These are phyloP conservation scores for Drosophila biarmipes DNA, from an alignment of 1,140 invertebrate species.

Conservation along the genomic window DNA sequence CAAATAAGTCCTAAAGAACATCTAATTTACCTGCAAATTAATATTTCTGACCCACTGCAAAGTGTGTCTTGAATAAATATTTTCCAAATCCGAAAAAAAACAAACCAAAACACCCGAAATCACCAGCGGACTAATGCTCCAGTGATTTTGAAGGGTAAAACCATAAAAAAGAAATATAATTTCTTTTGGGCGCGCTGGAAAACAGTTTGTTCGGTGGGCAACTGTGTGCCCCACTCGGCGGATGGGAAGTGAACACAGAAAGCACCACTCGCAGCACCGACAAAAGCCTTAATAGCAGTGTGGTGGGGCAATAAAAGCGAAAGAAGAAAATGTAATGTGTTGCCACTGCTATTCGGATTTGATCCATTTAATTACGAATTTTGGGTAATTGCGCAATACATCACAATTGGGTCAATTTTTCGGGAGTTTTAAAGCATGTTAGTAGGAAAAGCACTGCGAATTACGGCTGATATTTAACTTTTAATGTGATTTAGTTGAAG, in stretches of 20 bases:
- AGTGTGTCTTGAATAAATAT: slow-evolving; percentile 9
- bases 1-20: background rate
- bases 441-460: background rate
- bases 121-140: slow-evolving; percentile 43
- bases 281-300: slow-evolving; percentile 11
- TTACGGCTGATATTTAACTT: no score
- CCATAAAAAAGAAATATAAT: slow-evolving; percentile 46
- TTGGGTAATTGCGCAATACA: slow-evolving; percentile 29
- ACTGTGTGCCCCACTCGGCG: slow-evolving; percentile 17
- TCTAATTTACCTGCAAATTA: background rate
- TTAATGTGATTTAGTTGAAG: no score
- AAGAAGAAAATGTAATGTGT: slow-evolving; percentile 25
- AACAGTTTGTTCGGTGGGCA: slow-evolving; percentile 23
- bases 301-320: slow-evolving; percentile 28
- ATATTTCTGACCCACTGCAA: slow-evolving; percentile 14
- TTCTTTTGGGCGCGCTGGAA: slow-evolving; percentile 43
- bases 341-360: slow-evolving; percentile 16
- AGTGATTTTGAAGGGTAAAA: slow-evolving; percentile 63
- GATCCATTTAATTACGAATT: slow-evolving; percentile 42
- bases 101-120: slow-evolving; percentile 21
- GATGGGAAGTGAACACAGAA: slow-evolving; percentile 50
- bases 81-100: slow-evolving; percentile 13
- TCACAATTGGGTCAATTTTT: background rate
- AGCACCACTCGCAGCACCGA: background rate
- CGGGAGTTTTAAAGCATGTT: background rate